Conservation (phyloP, 2,797 vertebrate genomes). For the Manis crassicaudata region DNA sequence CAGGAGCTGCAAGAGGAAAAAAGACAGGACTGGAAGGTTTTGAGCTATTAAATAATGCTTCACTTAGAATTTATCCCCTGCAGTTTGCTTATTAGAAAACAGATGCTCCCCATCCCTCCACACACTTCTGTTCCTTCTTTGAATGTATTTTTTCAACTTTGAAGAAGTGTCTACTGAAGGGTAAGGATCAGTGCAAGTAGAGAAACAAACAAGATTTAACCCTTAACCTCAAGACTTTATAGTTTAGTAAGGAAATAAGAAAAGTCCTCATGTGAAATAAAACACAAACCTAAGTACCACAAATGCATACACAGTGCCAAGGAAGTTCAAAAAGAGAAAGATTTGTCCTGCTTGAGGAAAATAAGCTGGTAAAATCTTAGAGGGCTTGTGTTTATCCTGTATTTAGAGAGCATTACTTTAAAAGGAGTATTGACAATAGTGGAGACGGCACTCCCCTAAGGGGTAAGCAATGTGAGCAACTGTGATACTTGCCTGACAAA, state of each 20-base stretch:
- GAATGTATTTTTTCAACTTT: not conserved
- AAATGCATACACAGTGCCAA: not conserved
- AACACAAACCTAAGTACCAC: not conserved
- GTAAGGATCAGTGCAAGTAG: not conserved
- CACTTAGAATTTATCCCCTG: not conserved
- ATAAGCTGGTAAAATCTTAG: not conserved
- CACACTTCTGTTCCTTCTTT: not conserved
- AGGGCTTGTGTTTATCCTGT: not conserved
- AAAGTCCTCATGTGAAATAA: constrained; percentile 17
- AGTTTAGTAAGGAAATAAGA: not conserved
- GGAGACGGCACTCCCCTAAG: no score
- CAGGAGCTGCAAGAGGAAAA: not conserved
- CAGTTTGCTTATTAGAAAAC: not conserved
- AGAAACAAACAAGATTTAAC: not conserved
- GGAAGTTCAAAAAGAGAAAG: constrained; percentile 6
- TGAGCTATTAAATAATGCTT: not conserved
- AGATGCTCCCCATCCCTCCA: not conserved
- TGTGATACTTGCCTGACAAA: not conserved
- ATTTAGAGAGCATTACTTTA: not conserved
- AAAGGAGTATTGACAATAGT: not conserved
- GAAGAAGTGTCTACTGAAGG: not conserved
- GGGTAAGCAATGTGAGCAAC: not conserved
- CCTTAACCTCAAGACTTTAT: not conserved
- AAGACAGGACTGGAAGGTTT: not conserved
- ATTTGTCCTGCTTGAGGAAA: not conserved